Conservation (phyloP, 2,113 vertebrate genomes). For the Odocoileus hemionus region DNA sequence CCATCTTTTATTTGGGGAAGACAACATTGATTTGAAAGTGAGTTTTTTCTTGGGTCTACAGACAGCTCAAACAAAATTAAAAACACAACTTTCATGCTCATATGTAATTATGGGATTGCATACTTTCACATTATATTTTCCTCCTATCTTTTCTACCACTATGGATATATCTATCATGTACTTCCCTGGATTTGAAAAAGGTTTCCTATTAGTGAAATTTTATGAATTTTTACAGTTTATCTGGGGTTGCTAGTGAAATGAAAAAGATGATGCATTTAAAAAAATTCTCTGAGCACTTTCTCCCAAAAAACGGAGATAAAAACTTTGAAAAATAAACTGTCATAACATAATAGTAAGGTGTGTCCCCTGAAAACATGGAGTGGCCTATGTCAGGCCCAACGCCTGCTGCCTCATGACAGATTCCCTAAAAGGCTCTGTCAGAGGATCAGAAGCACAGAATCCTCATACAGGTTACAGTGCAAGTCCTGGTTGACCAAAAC, state of each 20-base stretch:
- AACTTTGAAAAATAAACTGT: background rate
- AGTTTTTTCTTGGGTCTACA: background rate
- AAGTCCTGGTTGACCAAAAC: constrained; percentile 56
- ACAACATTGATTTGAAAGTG: background rate
- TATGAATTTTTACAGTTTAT: background rate
- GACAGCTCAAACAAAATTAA: background rate
- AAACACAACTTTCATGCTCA: background rate
- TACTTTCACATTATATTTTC: background rate
- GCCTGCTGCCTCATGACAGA: background rate
- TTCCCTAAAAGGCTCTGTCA: background rate
- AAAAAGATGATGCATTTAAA: background rate
- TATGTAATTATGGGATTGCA: background rate
- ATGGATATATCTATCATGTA: background rate
- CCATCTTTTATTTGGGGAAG: background rate
- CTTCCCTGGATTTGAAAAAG: background rate
- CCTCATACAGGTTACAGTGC: constrained; percentile 1
- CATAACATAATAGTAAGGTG: background rate
- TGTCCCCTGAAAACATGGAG: background rate
- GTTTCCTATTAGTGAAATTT: background rate
- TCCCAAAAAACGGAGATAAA: background rate
- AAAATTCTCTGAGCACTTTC: background rate
- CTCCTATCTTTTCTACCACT: background rate
- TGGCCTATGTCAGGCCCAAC: background rate
- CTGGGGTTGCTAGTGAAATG: background rate
- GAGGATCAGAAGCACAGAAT: background rate